These are phyloP conservation scores for Microplitis demolitor DNA, from an alignment of 1,140 invertebrate genomes.

Conservation along the genomic window DNA sequence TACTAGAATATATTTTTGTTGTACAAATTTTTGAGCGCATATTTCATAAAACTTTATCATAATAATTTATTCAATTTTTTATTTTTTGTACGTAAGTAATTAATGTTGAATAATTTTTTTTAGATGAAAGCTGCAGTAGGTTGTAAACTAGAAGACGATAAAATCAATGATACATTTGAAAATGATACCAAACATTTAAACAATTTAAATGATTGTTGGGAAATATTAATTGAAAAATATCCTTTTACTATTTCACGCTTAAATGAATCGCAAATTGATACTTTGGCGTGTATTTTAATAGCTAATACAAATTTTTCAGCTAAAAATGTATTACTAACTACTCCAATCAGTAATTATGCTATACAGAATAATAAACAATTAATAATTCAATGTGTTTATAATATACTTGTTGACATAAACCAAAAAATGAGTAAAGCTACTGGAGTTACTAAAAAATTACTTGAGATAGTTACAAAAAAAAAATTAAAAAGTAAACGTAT, in stretches of 20 bases:
- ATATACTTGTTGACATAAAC: constrained; percentile 16
- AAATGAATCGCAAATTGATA: not conserved
- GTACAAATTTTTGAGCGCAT: no score
- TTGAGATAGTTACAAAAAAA: constrained; percentile 24
- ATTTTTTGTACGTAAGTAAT: not conserved
- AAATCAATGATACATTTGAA: not conserved
- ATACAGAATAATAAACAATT: constrained; percentile 27
- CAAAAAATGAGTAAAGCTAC: not conserved
- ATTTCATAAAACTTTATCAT: no score
- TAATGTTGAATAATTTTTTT: not conserved
- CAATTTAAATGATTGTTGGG: not conserved
- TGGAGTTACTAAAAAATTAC: constrained; percentile 31
- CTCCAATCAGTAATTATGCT: constrained; percentile 27
- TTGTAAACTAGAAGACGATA: not conserved
- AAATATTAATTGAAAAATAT: constrained; percentile 1
- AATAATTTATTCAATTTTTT: not conserved
- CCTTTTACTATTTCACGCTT: not conserved
- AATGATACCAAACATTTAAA: no score
- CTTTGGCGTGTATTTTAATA: not conserved
- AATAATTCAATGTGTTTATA: constrained; percentile 14
- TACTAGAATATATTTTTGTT: no score
- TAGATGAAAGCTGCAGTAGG: not conserved
- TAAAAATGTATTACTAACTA: not conserved
- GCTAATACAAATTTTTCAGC: not conserved
- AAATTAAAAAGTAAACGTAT: constrained; percentile 25